Evolutionary conservation across 2,888 invertebrate species (phyloP).

Genomic region (Xestobium rufovillosum): DNA sequence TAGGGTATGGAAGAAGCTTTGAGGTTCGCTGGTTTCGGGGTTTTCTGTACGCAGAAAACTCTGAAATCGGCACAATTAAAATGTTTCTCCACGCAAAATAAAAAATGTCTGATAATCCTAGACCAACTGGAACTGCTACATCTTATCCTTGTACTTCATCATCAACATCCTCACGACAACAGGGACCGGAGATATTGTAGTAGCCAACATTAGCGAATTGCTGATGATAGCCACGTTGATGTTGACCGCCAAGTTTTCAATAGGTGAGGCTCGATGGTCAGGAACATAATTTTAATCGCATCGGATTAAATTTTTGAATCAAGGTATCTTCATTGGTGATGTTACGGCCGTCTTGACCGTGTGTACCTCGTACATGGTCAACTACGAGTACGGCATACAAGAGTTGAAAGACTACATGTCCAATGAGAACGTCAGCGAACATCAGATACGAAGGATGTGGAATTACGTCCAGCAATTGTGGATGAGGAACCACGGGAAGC

Average conservation of each 20-base stretch:
- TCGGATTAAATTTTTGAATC: too few relatives aligned
- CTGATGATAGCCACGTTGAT: conserved; percentile 45
- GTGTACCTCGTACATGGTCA: conserved; percentile 46
- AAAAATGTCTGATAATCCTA: too few relatives aligned
- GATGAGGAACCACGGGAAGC: conserved; percentile 47
- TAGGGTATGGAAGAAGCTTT: too few relatives aligned
- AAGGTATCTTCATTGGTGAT: conserved; percentile 49
- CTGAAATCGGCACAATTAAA: too few relatives aligned
- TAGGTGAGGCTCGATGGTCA: conserved; percentile 37
- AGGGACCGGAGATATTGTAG: conserved; percentile 47
- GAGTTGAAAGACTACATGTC: conserved; percentile 47
- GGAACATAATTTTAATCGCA: conserved; percentile 11
- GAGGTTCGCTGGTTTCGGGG: too few relatives aligned
- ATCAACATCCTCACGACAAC: conserved; percentile 48
- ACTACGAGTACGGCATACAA: conserved; percentile 48
- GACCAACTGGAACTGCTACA: too few relatives aligned
- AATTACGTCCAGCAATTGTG: conserved; percentile 48
- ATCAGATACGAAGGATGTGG: conserved; percentile 50
- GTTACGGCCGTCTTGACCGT: conserved; percentile 49
- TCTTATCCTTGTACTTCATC: conserved; percentile 48
- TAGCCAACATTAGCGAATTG: conserved; percentile 46
- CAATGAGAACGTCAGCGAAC: conserved; percentile 46
- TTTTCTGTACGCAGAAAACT: too few relatives aligned
- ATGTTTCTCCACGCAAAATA: too few relatives aligned
- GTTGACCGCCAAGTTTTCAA: conserved; percentile 47